phyloP scores from a whole-genome alignment of 2,797 vertebrate species.

The Peromyscus nudipes region DNA sequence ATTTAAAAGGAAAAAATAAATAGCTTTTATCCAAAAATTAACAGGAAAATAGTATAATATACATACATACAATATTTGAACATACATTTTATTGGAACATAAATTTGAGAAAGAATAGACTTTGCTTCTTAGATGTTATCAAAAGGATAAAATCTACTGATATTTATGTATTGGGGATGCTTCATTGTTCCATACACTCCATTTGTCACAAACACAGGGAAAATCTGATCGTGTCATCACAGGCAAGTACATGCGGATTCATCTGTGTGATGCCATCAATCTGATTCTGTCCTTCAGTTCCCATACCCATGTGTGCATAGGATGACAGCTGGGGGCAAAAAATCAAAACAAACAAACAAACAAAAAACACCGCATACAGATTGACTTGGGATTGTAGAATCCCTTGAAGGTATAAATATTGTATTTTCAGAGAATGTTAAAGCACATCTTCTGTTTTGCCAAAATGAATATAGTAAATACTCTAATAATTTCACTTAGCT shows the following conservation, averaged over 20 bases:
- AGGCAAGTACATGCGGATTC: not conserved
- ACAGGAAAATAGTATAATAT: not conserved
- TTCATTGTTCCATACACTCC: not conserved
- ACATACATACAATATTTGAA: not conserved
- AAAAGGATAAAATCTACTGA: not conserved
- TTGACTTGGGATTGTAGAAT: not conserved
- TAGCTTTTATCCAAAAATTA: slow-evolving; percentile 22
- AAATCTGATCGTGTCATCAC: not conserved
- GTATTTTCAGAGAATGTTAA: slow-evolving; percentile 22
- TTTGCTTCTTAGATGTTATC: not conserved
- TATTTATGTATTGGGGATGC: not conserved
- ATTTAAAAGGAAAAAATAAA: slow-evolving; percentile 15
- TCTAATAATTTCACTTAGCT: slow-evolving; percentile 50
- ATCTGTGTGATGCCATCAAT: not conserved
- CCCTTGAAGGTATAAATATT: slow-evolving; percentile 23
- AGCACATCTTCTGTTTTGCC: not conserved
- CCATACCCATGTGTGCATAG: not conserved
- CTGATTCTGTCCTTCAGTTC: not conserved
- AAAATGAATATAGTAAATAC: slow-evolving; percentile 15
- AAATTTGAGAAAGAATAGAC: not conserved
- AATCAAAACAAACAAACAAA: not conserved
- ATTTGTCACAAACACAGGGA: not conserved
- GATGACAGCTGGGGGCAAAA: not conserved
- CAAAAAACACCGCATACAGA: not conserved
- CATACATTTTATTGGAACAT: slow-evolving; percentile 1